Evolutionary conservation across 2,888 invertebrate genomes (phyloP), one percentile per base, ranked within the genome.

Genomic region (Drosophila neonasuta): DNA sequence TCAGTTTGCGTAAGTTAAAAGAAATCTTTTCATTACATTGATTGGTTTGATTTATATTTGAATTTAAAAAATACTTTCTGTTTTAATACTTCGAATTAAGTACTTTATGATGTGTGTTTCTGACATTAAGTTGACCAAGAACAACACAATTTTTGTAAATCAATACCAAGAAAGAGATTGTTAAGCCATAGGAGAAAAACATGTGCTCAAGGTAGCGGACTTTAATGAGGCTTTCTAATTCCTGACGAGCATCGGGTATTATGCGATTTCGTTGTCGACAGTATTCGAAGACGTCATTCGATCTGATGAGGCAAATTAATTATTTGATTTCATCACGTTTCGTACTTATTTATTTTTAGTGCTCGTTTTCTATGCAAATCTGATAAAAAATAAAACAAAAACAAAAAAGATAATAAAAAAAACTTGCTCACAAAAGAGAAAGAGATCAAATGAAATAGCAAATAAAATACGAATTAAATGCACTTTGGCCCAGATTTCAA

Each of bases 311-410:
- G 34, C 46, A 39, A 61, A 45, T 61, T 57, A 61, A 71, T 63
- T 39, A 63, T 50, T 46, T 55, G 60, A 72, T 68, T 73, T 72
- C 63, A 68, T 72, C 68, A 73, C 60, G 68, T 61, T 68, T 44
- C 11, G 32, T 15, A 52, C 55, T 36, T 36, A 36, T 41, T 51
- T 39, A 6, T 42, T 56, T 56, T 34, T 30, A 11, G 2, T 41
- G 62, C 36, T 54, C 9, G 34, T 60, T 48, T 46, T 41, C 39
- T 50, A 36, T 57, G 63, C 60, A 57, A 68, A 72, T 60, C 63
- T 51, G 44, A 58, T 69, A 49, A 49, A 36, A 44, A 30, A 52
- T 30, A n/a, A 36, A 52, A 34, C 13, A 11, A 24, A n/a, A 29
- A 44, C 8, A 45, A 44, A 42, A 8, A 17, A 32, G 24, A 24